phyloP scores from a whole-genome alignment of 1,140 invertebrate species.

The Venustaconcha ellipsiformis region DNA sequence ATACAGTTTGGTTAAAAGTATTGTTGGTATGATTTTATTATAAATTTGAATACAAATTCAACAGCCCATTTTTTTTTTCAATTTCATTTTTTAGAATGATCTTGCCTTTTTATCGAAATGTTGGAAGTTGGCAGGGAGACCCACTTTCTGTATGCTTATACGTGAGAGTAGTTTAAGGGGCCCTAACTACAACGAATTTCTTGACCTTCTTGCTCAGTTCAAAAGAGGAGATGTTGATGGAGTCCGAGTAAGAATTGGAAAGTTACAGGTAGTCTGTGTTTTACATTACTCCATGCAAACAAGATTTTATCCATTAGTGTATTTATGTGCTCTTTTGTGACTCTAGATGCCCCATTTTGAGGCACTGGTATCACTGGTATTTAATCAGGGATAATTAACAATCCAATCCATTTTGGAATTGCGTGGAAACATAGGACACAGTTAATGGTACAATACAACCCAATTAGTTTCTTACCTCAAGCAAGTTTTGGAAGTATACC shows the following conservation, averaged over 20 bases:
- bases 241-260: slow-evolving; percentile 93
- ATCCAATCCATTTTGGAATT: too few species aligned
- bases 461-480: too few species aligned
- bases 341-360: too few species aligned
- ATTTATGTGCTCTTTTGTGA: not conserved
- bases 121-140: slow-evolving; percentile 96
- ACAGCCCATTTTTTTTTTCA: too few species aligned
- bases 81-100: slow-evolving; percentile 78
- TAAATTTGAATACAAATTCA: too few species aligned
- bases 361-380: not conserved
- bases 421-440: too few species aligned
- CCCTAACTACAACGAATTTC: slow-evolving; percentile 96
- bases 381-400: too few species aligned
- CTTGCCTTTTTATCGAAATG: slow-evolving; percentile 95
- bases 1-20: too few species aligned
- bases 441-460: too few species aligned
- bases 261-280: slow-evolving; percentile 83
- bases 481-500: too few species aligned
- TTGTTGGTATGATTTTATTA: too few species aligned
- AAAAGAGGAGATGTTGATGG: slow-evolving; percentile 97
- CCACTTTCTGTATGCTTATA: slow-evolving; percentile 96
- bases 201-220: slow-evolving; percentile 95
- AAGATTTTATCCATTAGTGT: not conserved
- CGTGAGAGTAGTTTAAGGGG: slow-evolving; percentile 97
- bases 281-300: not conserved